Conservation (phyloP, 2,113 vertebrate genomes). For the Barnardius zonarius region DNA sequence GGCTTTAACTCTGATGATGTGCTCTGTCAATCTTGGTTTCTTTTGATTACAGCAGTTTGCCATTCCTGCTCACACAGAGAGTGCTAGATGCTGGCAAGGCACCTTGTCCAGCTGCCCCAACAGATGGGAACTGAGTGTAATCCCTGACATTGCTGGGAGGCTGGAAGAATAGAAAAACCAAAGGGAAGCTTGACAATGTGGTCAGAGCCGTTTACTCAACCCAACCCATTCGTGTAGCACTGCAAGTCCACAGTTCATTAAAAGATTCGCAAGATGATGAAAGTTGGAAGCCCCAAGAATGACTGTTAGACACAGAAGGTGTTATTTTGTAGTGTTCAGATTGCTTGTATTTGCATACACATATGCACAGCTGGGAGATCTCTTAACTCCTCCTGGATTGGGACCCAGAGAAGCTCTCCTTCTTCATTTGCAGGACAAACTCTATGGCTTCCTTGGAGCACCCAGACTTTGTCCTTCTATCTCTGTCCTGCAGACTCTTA, state of each 20-base stretch:
- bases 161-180: background rate
- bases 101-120: background rate
- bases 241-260: background rate
- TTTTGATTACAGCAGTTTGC: background rate
- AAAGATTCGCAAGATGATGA: background rate
- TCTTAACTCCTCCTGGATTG: background rate
- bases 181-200: background rate
- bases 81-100: background rate
- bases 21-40: accelerated
- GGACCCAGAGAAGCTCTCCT: background rate
- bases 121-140: background rate
- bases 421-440: background rate
- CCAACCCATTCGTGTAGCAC: background rate
- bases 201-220: background rate
- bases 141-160: background rate
- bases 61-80: background rate
- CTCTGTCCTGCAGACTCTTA: background rate
- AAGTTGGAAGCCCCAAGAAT: background rate
- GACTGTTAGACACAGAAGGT: background rate
- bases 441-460: background rate
- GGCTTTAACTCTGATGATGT: background rate
- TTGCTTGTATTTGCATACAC: background rate
- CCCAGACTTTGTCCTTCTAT: background rate
- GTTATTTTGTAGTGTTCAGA: background rate
- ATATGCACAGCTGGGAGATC: background rate